Percentiles rank a stretch among this genome's conserved stretches.
Conservation (phyloP, 2,113 vertebrate genomes). For the Gorsachius goisagi region DNA sequence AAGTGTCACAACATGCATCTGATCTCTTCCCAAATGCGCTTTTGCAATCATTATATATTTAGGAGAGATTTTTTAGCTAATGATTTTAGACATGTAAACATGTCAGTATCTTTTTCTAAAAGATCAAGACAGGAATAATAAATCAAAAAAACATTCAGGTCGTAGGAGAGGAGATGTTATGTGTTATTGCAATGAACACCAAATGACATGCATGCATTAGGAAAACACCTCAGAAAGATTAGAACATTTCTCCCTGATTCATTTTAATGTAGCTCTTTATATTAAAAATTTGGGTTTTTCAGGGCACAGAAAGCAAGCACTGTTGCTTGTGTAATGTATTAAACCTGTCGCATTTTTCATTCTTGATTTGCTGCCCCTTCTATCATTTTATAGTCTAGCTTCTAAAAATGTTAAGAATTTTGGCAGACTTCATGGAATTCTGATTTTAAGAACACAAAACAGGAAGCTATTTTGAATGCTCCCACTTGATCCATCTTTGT, state of each 20-base stretch:
- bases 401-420: constrained; percentile 62
- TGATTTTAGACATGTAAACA: neutral
- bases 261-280: neutral
- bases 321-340: neutral
- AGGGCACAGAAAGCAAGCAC: neutral
- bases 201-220: neutral
- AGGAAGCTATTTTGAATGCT: constrained; percentile 73
- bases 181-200: neutral
- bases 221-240: neutral
- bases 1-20: neutral
- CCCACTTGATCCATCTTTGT: constrained; percentile 75
- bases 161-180: neutral
- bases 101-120: neutral
- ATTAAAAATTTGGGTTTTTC: neutral
- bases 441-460: constrained; percentile 69
- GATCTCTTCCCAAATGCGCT: neutral
- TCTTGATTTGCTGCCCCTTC: neutral
- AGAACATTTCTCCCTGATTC: neutral
- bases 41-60: constrained; percentile 10
- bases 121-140: constrained; percentile 17
- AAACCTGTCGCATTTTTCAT: neutral
- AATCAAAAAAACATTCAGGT: neutral
- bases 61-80: neutral
- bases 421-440: constrained; percentile 37
- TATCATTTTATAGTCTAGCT: neutral